Conservation (phyloP, 2,113 vertebrate species). For the Xenus cinereus region DNA sequence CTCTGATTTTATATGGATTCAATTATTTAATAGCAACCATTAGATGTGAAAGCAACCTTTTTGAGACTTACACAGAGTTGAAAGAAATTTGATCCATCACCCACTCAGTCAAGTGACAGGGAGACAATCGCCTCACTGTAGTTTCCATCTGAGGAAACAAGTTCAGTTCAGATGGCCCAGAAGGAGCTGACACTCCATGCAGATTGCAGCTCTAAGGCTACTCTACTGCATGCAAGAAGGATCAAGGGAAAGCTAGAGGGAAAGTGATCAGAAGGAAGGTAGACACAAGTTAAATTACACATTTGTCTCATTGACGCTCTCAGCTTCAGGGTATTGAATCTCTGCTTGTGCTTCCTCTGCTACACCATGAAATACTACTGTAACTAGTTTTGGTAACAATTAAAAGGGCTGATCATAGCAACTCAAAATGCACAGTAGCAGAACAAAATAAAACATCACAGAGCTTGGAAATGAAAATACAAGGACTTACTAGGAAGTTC, state of each 20-base stretch:
- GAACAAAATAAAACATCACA: background rate
- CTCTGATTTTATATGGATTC: background rate
- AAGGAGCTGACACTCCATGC: background rate
- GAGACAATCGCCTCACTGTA: background rate
- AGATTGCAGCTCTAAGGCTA: background rate
- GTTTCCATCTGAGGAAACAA: background rate
- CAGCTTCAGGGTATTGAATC: background rate
- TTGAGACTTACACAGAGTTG: background rate
- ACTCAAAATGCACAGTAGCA: background rate
- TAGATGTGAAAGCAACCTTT: background rate
- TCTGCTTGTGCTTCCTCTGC: background rate
- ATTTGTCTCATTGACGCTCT: background rate
- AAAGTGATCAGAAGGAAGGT: background rate
- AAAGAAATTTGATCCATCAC: background rate
- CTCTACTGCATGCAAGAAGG: background rate
- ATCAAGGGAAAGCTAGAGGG: background rate
- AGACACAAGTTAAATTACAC: background rate
- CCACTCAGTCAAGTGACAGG: background rate
- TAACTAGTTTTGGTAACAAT: background rate
- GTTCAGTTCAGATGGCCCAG: background rate
- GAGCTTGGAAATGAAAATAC: background rate
- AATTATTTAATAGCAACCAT: background rate
- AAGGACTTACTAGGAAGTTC: conserved; percentile 80
- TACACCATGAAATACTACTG: background rate
- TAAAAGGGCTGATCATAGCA: background rate